A percentile compares a stretch with the other conserved stretches of the same genome.
Evolutionary conservation across 92 coral and sea anemone species (phyloP).

Genomic region (Chrysogorgia sp.): DNA sequence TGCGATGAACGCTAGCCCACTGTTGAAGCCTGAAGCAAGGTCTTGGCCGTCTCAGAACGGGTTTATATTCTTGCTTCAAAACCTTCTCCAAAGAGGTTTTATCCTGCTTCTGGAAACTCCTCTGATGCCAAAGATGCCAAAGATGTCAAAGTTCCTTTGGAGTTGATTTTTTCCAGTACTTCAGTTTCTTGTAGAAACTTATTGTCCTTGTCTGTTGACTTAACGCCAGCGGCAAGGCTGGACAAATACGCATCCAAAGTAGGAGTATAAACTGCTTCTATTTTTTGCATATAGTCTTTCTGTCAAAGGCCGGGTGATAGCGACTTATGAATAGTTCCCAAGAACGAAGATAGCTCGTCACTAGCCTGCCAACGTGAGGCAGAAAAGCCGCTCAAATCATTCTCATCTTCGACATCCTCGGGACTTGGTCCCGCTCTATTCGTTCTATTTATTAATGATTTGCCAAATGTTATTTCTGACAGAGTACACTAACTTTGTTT

Average conservation of each 20-base stretch:
- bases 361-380: constrained; percentile 41
- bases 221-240: constrained; percentile 53
- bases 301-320: constrained; percentile 24
- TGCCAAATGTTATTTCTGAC: too few species aligned
- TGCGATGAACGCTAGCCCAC: constrained; percentile 45
- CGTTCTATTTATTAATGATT: too few species aligned
- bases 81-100: too few species aligned
- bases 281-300: constrained; percentile 54
- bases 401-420: constrained; percentile 19
- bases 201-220: constrained; percentile 49
- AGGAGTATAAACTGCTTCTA: constrained; percentile 55
- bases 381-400: constrained; percentile 18
- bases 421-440: too few species aligned
- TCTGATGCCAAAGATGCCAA: too few species aligned
- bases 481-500: too few species aligned
- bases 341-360: constrained; percentile 19
- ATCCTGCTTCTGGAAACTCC: constrained; percentile 66
- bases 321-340: constrained; percentile 35
- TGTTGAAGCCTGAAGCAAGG: constrained; percentile 46
- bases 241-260: constrained; percentile 46
- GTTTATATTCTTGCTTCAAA: too few species aligned
- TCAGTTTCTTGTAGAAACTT: constrained; percentile 59
- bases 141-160: too few species aligned
- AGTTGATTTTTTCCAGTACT: too few species aligned
- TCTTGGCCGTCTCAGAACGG: too few species aligned